Percentiles rank a stretch among this genome's conserved stretches.
Evolutionary conservation across 2,113 vertebrate species (phyloP).

Genomic region (Tetrax tetrax): DNA sequence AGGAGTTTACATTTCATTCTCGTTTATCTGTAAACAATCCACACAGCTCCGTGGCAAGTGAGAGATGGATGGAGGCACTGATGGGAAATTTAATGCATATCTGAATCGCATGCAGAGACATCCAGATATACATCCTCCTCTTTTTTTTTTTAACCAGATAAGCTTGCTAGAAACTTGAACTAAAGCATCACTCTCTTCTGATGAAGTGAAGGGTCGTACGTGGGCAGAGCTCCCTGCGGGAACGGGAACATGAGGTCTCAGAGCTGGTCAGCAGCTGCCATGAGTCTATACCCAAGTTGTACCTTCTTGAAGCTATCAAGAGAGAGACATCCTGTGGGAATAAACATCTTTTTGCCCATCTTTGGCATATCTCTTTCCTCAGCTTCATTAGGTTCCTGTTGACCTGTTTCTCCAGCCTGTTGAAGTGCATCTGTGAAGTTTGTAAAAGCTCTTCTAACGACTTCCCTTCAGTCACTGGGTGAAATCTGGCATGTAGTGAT

Average conservation of each 20-base stretch:
- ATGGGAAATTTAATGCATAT: neutral
- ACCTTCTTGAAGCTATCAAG: neutral
- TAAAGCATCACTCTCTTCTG: neutral
- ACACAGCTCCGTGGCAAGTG: neutral
- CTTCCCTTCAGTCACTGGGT: neutral
- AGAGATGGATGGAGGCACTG: constrained; percentile 27
- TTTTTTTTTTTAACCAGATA: neutral
- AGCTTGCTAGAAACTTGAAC: neutral
- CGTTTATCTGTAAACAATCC: constrained; percentile 19
- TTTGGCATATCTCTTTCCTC: neutral
- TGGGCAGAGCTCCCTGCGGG: neutral
- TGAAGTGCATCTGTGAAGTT: neutral
- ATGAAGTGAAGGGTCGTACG: accelerated
- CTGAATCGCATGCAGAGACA: neutral
- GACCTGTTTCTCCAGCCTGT: neutral
- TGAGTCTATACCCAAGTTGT: neutral
- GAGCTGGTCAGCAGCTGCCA: neutral
- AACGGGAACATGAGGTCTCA: neutral
- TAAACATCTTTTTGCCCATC: neutral
- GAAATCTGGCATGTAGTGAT: neutral
- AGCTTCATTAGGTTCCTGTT: neutral
- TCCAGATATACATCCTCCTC: neutral
- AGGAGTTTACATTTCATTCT: constrained; percentile 38
- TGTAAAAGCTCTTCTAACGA: neutral
- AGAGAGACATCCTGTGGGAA: neutral